Percentiles rank a stretch among this genome's conserved stretches.
These are phyloP conservation scores for Sebastes glaucus DNA, from an alignment of 2,797 vertebrate genomes.

Conservation along the genomic window DNA sequence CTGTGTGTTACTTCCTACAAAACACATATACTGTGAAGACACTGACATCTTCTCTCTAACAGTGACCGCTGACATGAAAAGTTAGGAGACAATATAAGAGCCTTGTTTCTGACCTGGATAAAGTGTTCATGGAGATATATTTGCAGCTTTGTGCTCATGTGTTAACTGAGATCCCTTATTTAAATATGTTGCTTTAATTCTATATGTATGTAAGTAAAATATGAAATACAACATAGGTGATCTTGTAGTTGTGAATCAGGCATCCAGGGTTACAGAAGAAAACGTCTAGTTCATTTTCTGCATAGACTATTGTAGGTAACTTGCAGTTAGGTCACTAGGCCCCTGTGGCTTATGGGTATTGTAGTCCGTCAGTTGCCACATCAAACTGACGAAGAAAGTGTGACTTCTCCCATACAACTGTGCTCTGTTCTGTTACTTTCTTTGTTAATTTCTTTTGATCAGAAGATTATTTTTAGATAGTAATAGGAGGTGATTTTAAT, in stretches of 20 bases:
- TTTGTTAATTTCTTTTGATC: neutral
- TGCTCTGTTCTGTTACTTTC: neutral
- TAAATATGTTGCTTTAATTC: neutral
- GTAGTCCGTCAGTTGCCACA: neutral
- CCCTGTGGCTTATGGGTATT: conserved; percentile 34
- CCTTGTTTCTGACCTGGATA: neutral
- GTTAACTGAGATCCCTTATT: neutral
- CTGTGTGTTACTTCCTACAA: neutral
- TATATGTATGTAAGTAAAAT: neutral
- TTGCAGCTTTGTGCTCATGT: neutral
- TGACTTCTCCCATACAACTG: no score
- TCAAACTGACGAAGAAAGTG: neutral
- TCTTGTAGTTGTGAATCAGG: neutral
- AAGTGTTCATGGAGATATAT: neutral
- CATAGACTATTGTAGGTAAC: neutral
- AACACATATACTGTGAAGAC: neutral
- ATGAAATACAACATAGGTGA: neutral
- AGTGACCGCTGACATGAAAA: neutral
- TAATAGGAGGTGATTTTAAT: neutral
- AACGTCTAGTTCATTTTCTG: no score
- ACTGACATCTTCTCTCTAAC: neutral
- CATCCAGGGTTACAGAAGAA: no score
- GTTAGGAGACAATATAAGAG: neutral
- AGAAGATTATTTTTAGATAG: neutral
- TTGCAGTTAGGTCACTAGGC: neutral